Base-by-base conservation (phyloP, 1,140 invertebrate genomes). In the Babylonia areolata region DNA sequence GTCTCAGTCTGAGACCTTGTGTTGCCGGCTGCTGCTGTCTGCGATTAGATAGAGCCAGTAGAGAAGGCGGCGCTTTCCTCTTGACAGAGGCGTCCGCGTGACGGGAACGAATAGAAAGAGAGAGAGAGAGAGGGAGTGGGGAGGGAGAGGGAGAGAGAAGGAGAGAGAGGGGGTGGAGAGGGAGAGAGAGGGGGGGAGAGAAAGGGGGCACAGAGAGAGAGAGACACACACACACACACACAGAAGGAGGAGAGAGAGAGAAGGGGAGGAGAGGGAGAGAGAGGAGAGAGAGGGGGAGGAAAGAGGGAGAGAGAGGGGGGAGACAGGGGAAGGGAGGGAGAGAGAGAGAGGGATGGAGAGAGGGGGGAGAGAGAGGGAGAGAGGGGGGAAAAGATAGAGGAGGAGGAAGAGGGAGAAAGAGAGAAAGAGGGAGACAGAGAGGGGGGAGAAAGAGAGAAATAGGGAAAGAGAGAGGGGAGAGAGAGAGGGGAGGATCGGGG, bases 81-180 rank as follows among this genome's bases (percentile, higher is more conserved):
- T n/a, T n/a, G n/a, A n/a, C n/a, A n/a, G n/a, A n/a, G n/a, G n/a
- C n/a, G n/a, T n/a, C n/a, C n/a, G n/a, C n/a, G n/a, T n/a, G n/a
- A n/a, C n/a, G n/a, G n/a, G n/a, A 15, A 37, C 20, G 3, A 20
- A 35, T 3, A 37, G 39, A 77, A 31, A 77, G 35, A 39, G 73
- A 40, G 73, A 40, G 39, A 77, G 73, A 40, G 73, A 40, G 73
- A 77, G 73, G 23, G 58, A 64, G 58, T 23, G 58, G 28, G 58
- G 28, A 20, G 28, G 58, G 28, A 20, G 28, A 20, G 73, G 15
- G 73, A 28, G 39, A 17, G 73, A 28, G 73, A 23, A 31, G 17
- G 33, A 40, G 33, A 28, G 73, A 28, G 39, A 35, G 73, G n/a
- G 31, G n/a, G 28, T 9, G 31, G 17, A 37, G 33, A 1, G 33